Evolutionary conservation across 1,140 invertebrate genomes (phyloP).

Genomic region (Sarcophaga peregrina): DNA sequence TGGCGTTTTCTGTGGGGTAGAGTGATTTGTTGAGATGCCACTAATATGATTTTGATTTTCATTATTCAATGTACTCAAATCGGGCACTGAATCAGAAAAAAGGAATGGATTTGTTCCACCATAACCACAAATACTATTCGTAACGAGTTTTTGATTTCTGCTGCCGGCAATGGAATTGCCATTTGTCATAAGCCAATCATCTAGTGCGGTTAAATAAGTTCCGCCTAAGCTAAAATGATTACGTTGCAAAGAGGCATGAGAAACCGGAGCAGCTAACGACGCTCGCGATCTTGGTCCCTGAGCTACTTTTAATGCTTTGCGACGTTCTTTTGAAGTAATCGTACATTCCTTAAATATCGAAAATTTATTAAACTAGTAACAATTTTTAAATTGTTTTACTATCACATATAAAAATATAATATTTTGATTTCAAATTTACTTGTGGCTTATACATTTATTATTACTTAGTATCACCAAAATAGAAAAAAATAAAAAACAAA

Average conservation of each 20-base stretch:
- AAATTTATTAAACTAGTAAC: neutral
- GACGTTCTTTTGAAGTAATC: constrained; percentile 71
- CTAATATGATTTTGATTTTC: constrained; percentile 63
- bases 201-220: constrained; percentile 65
- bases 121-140: constrained; percentile 61
- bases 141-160: constrained; percentile 59
- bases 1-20: constrained; percentile 63
- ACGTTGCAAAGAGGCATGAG: constrained; percentile 62
- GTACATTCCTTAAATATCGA: constrained; percentile 69
- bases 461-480: no score
- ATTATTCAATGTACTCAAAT: constrained; percentile 63
- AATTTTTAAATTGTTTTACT: neutral
- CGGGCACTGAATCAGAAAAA: constrained; percentile 64
- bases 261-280: constrained; percentile 62
- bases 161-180: constrained; percentile 50
- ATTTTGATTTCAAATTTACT: no score
- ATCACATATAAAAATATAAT: no score
- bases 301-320: constrained; percentile 69
- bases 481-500: neutral
- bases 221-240: constrained; percentile 62
- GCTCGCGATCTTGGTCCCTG: constrained; percentile 67
- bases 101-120: constrained; percentile 63
- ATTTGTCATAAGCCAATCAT: constrained; percentile 68
- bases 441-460: no score
- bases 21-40: constrained; percentile 64